phyloP scores from a whole-genome alignment of 2,113 vertebrate species.

The Pogona vitticeps region DNA sequence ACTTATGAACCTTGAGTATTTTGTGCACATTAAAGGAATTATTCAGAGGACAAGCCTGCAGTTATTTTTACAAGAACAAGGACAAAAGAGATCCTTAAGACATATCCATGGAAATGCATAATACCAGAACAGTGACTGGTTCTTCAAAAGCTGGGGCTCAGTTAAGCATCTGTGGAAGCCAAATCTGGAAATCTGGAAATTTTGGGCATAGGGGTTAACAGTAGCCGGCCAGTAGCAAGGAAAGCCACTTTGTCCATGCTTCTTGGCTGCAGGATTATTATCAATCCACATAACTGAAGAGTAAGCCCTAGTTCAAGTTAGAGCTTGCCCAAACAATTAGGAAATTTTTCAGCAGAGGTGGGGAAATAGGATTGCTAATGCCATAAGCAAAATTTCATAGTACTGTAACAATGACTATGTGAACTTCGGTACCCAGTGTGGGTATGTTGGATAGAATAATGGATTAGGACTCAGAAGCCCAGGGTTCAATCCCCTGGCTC shows the following conservation, averaged over 20 bases:
- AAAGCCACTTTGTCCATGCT: background rate
- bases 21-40: background rate
- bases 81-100: background rate
- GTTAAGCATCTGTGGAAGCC: background rate
- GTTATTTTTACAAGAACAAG: background rate
- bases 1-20: background rate
- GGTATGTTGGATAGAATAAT: too few relatives aligned
- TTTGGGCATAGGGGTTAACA: background rate
- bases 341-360: background rate
- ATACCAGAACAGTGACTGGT: background rate
- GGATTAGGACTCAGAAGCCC: too few relatives aligned
- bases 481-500: too few relatives aligned
- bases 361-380: background rate
- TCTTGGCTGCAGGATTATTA: background rate
- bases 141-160: background rate
- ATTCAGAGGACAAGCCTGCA: background rate
- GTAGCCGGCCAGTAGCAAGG: background rate
- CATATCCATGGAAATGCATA: background rate
- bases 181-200: background rate
- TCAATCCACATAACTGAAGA: background rate
- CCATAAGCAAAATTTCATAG: background rate
- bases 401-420: too few relatives aligned
- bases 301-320: background rate
- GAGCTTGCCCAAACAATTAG: background rate
- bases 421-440: too few relatives aligned